Evolutionary conservation across 2,113 vertebrate species (phyloP), one percentile per base, ranked within the genome.

Genomic region (Hippocampus comes): DNA sequence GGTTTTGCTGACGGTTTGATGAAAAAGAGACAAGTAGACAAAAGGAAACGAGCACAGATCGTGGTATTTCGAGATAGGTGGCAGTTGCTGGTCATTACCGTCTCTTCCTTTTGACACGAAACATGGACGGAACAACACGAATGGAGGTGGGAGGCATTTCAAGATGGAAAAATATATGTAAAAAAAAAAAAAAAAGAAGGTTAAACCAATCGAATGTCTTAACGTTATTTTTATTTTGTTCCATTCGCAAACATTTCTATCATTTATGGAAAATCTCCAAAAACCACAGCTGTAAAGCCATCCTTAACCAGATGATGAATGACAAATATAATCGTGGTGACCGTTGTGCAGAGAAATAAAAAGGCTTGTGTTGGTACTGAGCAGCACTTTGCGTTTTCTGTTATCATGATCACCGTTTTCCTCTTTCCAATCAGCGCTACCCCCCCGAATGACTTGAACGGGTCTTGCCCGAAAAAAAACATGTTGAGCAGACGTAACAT

Each of bases 101-200:
- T 82, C 46, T 48, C 77, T 87, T 87, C 78, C 71, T 86, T 90
- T 86, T 88, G 81, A 89, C 86, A 89, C 83, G 81, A 83, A 87
- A 38, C 86, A 79, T 81, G 82, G 90, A 88, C 88, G 85, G 88
- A 46, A 90, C 86, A 88, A 93, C 91, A 90, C 90, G 90, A 91
- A 91, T 86, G 85, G 88, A 80, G 78, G 85, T 84, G 87, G 86
- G 82, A 87, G 84, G 84, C 85, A 85, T 89, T 89, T 88, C 68
- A 86, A 90, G 81, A 83, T 73, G 15, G 71, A 80, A 80, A 86
- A 82, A 66, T 43, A 82, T 88, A 87, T 75, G 0, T 6, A 1
- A 38, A 38, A 38, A 38, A 7, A 38, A 34, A 30, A 30, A 30
- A 87, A 89, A 89, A 83, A 80, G 65, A 88, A 86, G 90, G 90